Base-by-base conservation (phyloP, 2,888 invertebrate species). In the Cancer borealis region DNA sequence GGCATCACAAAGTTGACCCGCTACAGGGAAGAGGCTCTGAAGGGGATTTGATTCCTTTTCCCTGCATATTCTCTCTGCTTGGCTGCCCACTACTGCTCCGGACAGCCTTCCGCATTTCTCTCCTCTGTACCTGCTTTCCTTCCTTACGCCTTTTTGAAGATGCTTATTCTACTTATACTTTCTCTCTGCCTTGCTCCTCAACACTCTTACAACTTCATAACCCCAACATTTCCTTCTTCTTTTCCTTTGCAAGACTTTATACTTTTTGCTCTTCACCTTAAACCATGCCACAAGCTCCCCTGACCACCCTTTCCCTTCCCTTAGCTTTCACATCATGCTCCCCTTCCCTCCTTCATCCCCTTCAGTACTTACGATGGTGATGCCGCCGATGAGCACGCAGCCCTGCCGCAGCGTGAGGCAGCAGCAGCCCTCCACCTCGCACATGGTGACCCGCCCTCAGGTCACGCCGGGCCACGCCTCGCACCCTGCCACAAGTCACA, bases 401-500 rank as follows among this genome's bases (percentile, higher is more conserved):
- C 93, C 93, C 66, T 93, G 92, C 12, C 92, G 93, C 30, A 93
- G 93, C 45, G 93, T 92, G 87, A 93, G 87, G 88, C 93, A 93
- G 88, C 93, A 93, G 73, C 93, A 93, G 26, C 66, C 66, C 60
- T 93, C 91, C 88, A 93, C 93, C 92, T 93, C 93, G n/a, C 93
- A 93, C 93, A 93, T 93, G 92, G 30, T 92, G 93, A 87, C 60
- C 26, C 45, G 93, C 46, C 49, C 79, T 66, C 60, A 93, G 92
- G 92, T 88, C 93, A 91, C 91, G 93, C 54, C 21, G 60, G 93
- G 84, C 91, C 88, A 88, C 12, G 92, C 66, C 92, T n/a, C 92
- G 6, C 46, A 17, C n/a, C 46, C 12, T 88, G 88, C 47, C 88
- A 47, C 88, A 47, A 26, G 49, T 30, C 90, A 26, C 90, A 14